phyloP scores from a whole-genome alignment of 2,888 invertebrate genomes.

The Cremastinae sp. region DNA sequence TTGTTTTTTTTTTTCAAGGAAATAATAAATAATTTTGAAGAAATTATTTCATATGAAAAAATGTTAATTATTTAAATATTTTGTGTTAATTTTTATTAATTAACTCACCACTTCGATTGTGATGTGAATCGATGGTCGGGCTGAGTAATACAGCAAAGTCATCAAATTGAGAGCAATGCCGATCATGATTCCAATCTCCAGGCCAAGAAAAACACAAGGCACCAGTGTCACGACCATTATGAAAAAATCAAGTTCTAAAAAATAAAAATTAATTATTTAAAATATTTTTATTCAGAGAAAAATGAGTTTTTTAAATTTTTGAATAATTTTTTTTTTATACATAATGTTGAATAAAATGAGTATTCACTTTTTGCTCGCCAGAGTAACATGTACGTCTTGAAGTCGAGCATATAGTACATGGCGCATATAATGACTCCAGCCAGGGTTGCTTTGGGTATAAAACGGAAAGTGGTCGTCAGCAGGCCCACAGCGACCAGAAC shows the following conservation, averaged over 20 bases:
- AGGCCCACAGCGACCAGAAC: constrained; percentile 82
- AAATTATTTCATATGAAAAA: no score
- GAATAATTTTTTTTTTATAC: constrained; percentile 8
- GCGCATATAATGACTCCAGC: constrained; percentile 84
- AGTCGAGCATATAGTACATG: constrained; percentile 83
- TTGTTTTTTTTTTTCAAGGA: no score
- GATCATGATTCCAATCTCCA: constrained; percentile 85
- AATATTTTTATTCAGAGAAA: not conserved
- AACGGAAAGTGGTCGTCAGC: constrained; percentile 82
- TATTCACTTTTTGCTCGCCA: constrained; percentile 81
- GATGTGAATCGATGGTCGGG: constrained; percentile 79
- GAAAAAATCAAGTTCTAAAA: constrained; percentile 83
- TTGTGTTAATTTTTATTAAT: no score
- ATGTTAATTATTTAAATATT: no score
- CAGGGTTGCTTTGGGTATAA: constrained; percentile 82
- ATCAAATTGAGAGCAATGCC: constrained; percentile 82
- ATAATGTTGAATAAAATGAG: not conserved
- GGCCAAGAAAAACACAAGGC: constrained; percentile 82
- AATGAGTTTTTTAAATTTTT: not conserved
- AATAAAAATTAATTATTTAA: not conserved
- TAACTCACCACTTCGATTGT: constrained; percentile 66
- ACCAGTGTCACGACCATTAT: constrained; percentile 83
- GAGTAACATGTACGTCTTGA: constrained; percentile 78
- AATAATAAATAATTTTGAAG: no score
- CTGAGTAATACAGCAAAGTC: constrained; percentile 82